These are phyloP conservation scores for Ammospiza caudacuta DNA, from an alignment of 2,113 vertebrate genomes.

Conservation along the genomic window DNA sequence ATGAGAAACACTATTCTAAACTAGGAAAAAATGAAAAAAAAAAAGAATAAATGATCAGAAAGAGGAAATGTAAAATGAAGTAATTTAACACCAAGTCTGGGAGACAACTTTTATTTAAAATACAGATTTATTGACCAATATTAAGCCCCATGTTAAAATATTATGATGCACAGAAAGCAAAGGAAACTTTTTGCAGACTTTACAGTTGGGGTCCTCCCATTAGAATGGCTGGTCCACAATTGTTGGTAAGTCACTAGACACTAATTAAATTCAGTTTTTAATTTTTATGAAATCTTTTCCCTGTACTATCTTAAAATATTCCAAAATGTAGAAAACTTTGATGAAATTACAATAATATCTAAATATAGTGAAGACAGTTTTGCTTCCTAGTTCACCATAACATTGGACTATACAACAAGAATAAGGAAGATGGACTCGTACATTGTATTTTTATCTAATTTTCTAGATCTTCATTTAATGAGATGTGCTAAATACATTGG, in stretches of 20 bases:
- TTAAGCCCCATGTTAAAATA: background rate
- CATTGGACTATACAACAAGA: background rate
- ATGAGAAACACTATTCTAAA: background rate
- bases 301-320: background rate
- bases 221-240: background rate
- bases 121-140: background rate
- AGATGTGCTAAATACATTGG: background rate
- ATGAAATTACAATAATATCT: background rate
- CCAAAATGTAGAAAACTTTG: background rate
- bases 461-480: background rate
- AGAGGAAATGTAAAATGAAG: background rate
- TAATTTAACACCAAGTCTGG: background rate
- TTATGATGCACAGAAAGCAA: background rate
- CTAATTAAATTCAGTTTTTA: background rate
- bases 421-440: background rate
- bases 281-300: background rate
- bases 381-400: background rate
- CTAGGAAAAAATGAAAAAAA: background rate
- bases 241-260: background rate
- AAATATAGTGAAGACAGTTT: background rate
- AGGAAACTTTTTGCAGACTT: background rate
- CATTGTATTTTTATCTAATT: background rate
- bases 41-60: background rate
- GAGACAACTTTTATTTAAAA: background rate
- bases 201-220: background rate